Evolutionary conservation across 2,113 vertebrate species (phyloP).

Genomic region (Eupsittula cactorum): DNA sequence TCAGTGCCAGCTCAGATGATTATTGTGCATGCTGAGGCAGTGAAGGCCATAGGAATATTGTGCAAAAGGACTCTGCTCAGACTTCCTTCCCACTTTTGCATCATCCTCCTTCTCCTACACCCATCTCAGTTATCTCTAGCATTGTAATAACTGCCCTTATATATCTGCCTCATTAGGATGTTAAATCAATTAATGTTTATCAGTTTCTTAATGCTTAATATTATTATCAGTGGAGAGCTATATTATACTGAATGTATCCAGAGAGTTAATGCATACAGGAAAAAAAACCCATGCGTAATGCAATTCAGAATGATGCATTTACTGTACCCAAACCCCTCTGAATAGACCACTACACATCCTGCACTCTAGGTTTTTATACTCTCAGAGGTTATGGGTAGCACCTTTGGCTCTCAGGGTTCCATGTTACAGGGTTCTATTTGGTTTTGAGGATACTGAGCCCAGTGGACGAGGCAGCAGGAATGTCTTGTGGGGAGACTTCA

Average conservation of each 20-base stretch:
- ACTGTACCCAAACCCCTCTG: background rate
- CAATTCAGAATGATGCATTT: background rate
- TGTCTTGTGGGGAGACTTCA: background rate
- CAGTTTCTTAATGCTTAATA: background rate
- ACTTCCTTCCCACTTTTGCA: background rate
- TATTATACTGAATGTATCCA: background rate
- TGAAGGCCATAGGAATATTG: background rate
- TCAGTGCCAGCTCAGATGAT: background rate
- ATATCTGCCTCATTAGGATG: constrained; percentile 8
- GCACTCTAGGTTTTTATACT: background rate
- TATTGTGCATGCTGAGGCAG: background rate
- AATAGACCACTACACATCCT: fast-evolving
- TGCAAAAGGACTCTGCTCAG: background rate
- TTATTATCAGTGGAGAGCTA: background rate
- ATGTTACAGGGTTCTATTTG: background rate
- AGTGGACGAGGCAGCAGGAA: background rate
- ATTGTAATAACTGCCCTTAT: background rate
- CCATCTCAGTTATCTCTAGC: background rate
- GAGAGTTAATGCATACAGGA: background rate
- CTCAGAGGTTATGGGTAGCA: background rate
- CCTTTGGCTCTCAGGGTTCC: background rate
- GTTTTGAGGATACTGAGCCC: background rate
- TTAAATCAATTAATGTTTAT: background rate
- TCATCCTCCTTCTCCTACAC: background rate
- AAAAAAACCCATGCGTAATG: background rate